Evolutionary conservation across 2,888 invertebrate species (phyloP), one percentile per base, ranked within the genome.

Genomic region (Stenotaenia linearis): DNA sequence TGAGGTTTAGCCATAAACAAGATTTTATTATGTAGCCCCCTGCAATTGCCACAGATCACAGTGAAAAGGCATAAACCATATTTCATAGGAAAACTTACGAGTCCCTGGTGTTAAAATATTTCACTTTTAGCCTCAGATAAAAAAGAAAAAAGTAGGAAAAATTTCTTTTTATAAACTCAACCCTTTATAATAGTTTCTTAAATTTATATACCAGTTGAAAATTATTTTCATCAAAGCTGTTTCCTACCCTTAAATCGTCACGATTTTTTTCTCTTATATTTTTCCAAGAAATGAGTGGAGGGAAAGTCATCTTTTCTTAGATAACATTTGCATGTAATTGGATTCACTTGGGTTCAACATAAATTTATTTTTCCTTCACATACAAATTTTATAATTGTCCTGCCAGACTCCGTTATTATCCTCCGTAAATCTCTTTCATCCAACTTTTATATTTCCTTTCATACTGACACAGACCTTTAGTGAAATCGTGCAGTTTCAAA

Each of bases 291-390:
- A 45, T n/a, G 18, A 69, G 28, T n/a, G 25, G 25, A 25, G n/a
- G 25, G 28, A 23, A 69, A 69, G 23, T 69, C 69, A 69, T 69
- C 61, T 61, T 25, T 61, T 61, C 28, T 10, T 28, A 69, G 69
- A 69, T 69, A 69, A 69, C 69, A 69, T 69, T 69, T 69, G 69
- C 69, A 69, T 69, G 69, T 69, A 69, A 69, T 69, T 69, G 69
- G 69, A 69, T 69, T 69, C 69, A 69, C 69, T 25, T 5, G 25
- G 25, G 23, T 69, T 69, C 28, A 69, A 69, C 69, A 69, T 69
- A 15, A 69, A 69, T 69, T 69, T n/a, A 61, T 69, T 69, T 69
- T 69, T 69, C 69, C 28, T 69, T 28, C 69, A 69, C 69, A 69
- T 69, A 69, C 69, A 69, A 69, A 69, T 69, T 69, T 69, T 69